A percentile compares a stretch with the other conserved stretches of the same genome.
Conservation (phyloP, 2,113 vertebrate species). For the Myrmecobius fasciatus region DNA sequence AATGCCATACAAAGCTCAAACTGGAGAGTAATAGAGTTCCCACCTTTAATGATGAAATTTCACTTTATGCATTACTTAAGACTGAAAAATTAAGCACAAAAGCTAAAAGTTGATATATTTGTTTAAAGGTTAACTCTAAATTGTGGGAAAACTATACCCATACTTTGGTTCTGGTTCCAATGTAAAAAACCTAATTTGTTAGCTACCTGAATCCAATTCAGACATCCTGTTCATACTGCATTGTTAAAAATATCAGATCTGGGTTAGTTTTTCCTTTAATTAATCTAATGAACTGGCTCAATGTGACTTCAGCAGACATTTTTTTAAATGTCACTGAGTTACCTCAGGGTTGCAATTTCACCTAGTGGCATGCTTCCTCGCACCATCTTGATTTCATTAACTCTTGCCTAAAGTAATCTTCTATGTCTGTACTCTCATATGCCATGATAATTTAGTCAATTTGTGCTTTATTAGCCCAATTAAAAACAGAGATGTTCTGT, state of each 20-base stretch:
- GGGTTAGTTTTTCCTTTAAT: constrained; percentile 65
- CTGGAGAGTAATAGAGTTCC: neutral
- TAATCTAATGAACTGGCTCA: constrained; percentile 65
- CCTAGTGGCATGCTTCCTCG: neutral
- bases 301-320: constrained; percentile 56
- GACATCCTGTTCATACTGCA: constrained; percentile 10
- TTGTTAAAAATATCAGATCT: constrained; percentile 49
- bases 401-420: constrained; percentile 47
- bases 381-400: constrained; percentile 61
- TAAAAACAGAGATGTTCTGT: constrained; percentile 65
- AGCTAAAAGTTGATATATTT: constrained; percentile 39
- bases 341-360: constrained; percentile 31
- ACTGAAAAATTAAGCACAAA: constrained; percentile 39
- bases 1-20: neutral
- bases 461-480: constrained; percentile 68
- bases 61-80: constrained; percentile 19
- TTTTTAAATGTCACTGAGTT: constrained; percentile 55
- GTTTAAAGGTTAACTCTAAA: constrained; percentile 51
- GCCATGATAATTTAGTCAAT: constrained; percentile 47
- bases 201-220: constrained; percentile 28
- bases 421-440: constrained; percentile 53
- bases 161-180: constrained; percentile 32
- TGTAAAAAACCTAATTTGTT: constrained; percentile 30
- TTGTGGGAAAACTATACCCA: constrained; percentile 21
- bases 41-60: constrained; percentile 33